Percentiles rank a stretch among this genome's conserved stretches.
Evolutionary conservation across 2,113 vertebrate genomes (phyloP).

Genomic region (Zapornia atra): DNA sequence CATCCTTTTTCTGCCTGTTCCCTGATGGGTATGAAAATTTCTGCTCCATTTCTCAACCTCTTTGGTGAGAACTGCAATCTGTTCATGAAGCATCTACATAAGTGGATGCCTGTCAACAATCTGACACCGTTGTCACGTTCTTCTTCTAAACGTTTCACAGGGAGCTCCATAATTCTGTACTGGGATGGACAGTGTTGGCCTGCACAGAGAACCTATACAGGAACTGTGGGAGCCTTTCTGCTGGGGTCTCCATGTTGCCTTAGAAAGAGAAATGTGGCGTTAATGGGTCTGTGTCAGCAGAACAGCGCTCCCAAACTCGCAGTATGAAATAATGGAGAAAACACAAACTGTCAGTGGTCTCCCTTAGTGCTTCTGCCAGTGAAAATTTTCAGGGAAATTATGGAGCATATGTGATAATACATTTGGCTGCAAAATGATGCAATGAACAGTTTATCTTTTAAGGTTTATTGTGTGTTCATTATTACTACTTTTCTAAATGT

Average conservation of each 20-base stretch:
- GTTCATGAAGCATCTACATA: neutral
- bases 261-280: neutral
- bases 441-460: neutral
- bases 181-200: neutral
- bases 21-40: neutral
- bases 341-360: neutral
- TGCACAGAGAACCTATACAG: rapidly evolving
- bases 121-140: neutral
- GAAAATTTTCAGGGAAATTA: neutral
- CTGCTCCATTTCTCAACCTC: slow-evolving; percentile 3
- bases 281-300: neutral
- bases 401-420: neutral
- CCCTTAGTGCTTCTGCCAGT: neutral
- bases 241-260: neutral
- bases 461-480: neutral
- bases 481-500: neutral
- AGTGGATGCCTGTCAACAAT: slow-evolving; percentile 25
- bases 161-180: neutral
- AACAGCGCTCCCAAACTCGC: neutral
- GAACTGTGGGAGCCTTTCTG: neutral
- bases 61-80: slow-evolving; percentile 35
- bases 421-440: neutral
- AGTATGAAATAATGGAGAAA: neutral
- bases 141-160: neutral
- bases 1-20: neutral